Conservation (phyloP, 2,797 vertebrate species). For the Semotilus atromaculatus region DNA sequence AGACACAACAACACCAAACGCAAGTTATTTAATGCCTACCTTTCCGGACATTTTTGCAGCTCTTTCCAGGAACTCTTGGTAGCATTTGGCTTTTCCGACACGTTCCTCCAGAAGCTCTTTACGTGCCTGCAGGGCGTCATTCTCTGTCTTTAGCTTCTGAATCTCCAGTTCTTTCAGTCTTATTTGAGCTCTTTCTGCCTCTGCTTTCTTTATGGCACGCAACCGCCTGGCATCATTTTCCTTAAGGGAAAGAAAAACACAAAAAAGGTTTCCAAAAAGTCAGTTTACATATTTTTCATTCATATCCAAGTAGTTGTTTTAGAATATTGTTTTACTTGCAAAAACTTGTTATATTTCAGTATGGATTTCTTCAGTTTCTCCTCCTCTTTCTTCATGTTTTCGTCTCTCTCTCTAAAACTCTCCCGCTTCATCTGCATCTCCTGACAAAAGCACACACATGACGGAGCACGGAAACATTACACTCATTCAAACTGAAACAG, state of each 20-base stretch:
- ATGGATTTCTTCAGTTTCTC: slow-evolving; percentile 67
- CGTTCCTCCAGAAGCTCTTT: slow-evolving; percentile 67
- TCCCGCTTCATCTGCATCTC: slow-evolving; percentile 68
- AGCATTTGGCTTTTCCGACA: slow-evolving; percentile 67
- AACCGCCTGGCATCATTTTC: slow-evolving; percentile 69
- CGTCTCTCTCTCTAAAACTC: slow-evolving; percentile 62
- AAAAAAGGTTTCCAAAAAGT: not conserved
- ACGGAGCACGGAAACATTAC: not conserved
- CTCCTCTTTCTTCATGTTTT: slow-evolving; percentile 68
- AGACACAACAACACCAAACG: not conserved
- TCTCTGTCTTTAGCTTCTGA: slow-evolving; percentile 64
- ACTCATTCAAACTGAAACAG: not conserved
- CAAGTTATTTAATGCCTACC: slow-evolving; percentile 57
- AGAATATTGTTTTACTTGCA: slow-evolving; percentile 73
- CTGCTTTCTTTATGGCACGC: slow-evolving; percentile 61
- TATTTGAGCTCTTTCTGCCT: slow-evolving; percentile 51
- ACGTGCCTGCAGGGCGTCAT: slow-evolving; percentile 57
- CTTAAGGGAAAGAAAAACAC: slow-evolving; percentile 64
- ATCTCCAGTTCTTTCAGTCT: slow-evolving; percentile 63
- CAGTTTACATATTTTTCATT: not conserved
- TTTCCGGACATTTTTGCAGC: slow-evolving; percentile 72
- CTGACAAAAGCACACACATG: slow-evolving; percentile 66
- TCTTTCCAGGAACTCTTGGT: slow-evolving; percentile 70
- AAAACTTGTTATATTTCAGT: slow-evolving; percentile 72
- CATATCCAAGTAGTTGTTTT: not conserved